Conservation (phyloP, 2,113 vertebrate species). For the Zosterops pallidus region DNA sequence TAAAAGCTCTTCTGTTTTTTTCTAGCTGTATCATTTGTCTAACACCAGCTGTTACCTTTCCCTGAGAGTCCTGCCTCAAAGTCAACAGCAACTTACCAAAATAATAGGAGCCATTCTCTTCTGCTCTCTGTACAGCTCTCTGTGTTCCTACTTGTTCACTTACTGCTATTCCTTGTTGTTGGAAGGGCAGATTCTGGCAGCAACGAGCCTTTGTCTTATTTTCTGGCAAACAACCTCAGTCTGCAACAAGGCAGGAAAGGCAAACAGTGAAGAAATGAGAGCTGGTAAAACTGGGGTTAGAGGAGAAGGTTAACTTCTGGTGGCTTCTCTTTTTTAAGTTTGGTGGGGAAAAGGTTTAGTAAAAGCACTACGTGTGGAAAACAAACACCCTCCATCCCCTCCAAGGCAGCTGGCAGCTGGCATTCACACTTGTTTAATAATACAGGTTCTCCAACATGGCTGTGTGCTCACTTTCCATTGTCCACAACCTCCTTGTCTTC, state of each 20-base stretch:
- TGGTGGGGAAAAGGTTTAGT: background rate
- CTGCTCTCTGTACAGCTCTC: constrained; percentile 5
- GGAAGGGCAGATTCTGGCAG: constrained; percentile 44
- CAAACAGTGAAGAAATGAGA: background rate
- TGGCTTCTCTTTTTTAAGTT: background rate
- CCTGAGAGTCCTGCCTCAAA: constrained; percentile 52
- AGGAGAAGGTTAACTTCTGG: background rate
- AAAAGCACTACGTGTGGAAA: background rate
- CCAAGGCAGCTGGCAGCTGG: background rate
- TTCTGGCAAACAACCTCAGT: constrained; percentile 5
- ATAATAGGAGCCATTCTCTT: constrained; percentile 55
- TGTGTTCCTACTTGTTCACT: constrained; percentile 38
- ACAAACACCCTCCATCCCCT: background rate
- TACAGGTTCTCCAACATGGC: background rate
- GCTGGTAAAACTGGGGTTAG: background rate
- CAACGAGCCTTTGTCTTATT: constrained; percentile 39
- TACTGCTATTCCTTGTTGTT: constrained; percentile 37
- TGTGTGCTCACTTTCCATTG: accelerated
- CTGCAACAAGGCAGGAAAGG: background rate
- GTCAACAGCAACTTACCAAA: constrained; percentile 46
- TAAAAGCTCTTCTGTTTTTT: constrained; percentile 48
- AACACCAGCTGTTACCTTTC: constrained; percentile 66
- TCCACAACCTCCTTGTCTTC: background rate
- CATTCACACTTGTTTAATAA: background rate
- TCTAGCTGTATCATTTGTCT: constrained; percentile 56